Conservation (phyloP, 2,888 invertebrate genomes). For the Theretra japonica region DNA sequence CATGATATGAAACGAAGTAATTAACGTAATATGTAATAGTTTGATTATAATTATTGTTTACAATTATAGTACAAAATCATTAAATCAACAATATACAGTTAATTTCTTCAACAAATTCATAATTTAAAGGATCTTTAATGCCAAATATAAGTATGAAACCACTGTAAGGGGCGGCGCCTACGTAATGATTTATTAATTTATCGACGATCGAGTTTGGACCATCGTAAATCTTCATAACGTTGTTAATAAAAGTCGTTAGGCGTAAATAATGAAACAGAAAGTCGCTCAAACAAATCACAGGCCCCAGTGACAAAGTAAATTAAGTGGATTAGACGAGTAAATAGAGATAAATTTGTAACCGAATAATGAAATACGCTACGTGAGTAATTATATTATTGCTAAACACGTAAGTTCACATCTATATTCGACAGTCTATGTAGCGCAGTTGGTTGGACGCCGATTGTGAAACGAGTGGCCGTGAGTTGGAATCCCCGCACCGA, state of each 20-base stretch:
- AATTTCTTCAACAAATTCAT: no score
- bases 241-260: slow-evolving; percentile 56
- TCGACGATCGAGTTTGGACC: slow-evolving; percentile 42
- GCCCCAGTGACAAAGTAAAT: slow-evolving; percentile 45
- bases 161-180: slow-evolving; percentile 23
- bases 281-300: slow-evolving; percentile 52
- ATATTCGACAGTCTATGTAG: no score
- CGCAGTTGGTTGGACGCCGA: no score
- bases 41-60: no score
- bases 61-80: no score
- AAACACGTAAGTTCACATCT: no score
- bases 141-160: background rate
- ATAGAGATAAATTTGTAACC: slow-evolving; percentile 22
- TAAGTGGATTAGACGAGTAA: slow-evolving; percentile 43
- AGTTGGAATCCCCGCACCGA: no score
- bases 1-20: no score
- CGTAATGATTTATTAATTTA: slow-evolving; percentile 32
- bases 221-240: slow-evolving; percentile 54
- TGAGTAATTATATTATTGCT: no score
- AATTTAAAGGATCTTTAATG: background rate
- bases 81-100: no score
- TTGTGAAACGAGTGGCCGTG: no score
- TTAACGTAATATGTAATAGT: no score
- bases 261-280: slow-evolving; percentile 54
- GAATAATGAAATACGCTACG: background rate